Base-by-base conservation (phyloP, 2,888 invertebrate genomes). In the Aphidoletes aphidimyza region DNA sequence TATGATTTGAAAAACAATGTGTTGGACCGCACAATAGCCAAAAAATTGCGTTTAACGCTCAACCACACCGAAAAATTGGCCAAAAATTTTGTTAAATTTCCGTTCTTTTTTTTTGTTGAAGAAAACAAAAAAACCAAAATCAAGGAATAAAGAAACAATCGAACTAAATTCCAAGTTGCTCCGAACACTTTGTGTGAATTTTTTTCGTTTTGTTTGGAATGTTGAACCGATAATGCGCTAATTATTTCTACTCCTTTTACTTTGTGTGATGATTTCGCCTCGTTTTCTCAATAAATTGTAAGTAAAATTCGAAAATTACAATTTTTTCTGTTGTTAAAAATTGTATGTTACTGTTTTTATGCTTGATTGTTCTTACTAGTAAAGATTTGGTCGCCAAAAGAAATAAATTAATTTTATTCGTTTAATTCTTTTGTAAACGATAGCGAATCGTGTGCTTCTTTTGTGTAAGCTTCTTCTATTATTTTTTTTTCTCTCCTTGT, bases 151-250 rank as follows among this genome's bases (percentile, higher is more conserved):
- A 47, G 17, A 47, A 14, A 47, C 47, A 47, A 9, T 8, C 39
- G 5, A 11, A 39, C 39, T 39, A 8, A 39, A 39, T 39, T 39
- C 39, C 5, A 39, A 39, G 39, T 39, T 5, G 39, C 11, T 11
- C 11, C 39, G 39, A n/a, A n/a, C 39, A 39, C 39, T 11, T 39
- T 54, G 22, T 54, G 54, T 54, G 9, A 8, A 3, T 47, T 47
- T 17, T 47, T 47, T 47, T 19, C 3, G 1, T 54, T 54, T 54
- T 22, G 54, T 54, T 54, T 54, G 14, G 54, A 54, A 54, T 54
- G 5, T 54, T 9, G 54, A 54, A 54, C n/a, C 54, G 54, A 54
- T 54, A 54, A 54, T 54, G 54, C 54, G 54, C 54, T 54, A 22
- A n/a, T 54, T 54, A 54, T n/a, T n/a, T n/a, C n/a, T n/a, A n/a